Evolutionary conservation across 1,140 invertebrate species (phyloP), one percentile per base, ranked within the genome.

Genomic region (Bombus confusus): DNA sequence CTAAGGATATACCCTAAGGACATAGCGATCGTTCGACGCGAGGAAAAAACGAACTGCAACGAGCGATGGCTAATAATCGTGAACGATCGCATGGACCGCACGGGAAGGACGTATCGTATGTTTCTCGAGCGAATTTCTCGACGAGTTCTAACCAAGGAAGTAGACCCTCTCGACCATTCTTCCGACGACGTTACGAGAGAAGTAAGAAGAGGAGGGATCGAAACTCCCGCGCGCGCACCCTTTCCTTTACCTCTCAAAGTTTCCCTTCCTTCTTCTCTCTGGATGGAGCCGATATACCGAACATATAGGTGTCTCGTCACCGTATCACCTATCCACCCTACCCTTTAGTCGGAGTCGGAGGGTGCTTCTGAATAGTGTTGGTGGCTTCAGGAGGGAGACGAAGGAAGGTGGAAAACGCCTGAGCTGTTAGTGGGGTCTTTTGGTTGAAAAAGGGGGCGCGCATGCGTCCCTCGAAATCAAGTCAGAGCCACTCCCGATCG

Each of bases 401-500:
- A 83, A 73, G 81, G 80, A 81, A 86, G 86, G 73, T 78, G 78
- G 83, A 85, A 86, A 79, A 79, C 90, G 88, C 85, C 80, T 80
- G 81, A 82, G 78, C 47, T 52, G 83, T 76, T 80, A 79, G 80
- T 75, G 84, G 88, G 88, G 86, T 84, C 80, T 86, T 86, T 85
- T 82, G 52, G 77, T 69, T 68, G 81, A 78, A 84, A 85, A 87
- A 88, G 80, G 88, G 87, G 78, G 80, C 86, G 86, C 91, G 91
- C 91, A 89, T 93, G 92, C 91, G 92, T 81, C 84, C 76, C 31
- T 69, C n/a, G 69, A 66, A 25, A 86, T 59, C 83, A 78, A 88
- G 81, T 83, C 83, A 80, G 91, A 90, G 91, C 92, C 92, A 93
- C 92, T 93, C 92, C 92, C 92, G 92, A 92, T 92, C 85, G 89